These are phyloP conservation scores for Chrysolina americana DNA, from an alignment of 2,888 invertebrate genomes.

Conservation along the genomic window DNA sequence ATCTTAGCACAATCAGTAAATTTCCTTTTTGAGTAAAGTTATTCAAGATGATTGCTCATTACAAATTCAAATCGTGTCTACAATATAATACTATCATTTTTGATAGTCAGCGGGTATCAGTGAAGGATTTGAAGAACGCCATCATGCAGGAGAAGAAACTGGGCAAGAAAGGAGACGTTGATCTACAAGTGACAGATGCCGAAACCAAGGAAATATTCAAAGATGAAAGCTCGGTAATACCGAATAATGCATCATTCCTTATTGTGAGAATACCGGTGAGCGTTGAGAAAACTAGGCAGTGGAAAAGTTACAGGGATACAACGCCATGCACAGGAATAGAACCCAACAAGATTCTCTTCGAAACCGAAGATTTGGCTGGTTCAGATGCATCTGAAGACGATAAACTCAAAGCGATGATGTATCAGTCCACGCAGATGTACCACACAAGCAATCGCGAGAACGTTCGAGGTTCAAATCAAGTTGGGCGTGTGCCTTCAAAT, in stretches of 20 bases:
- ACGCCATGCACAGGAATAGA: constrained; percentile 66
- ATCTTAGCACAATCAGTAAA: no score
- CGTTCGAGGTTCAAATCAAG: background rate
- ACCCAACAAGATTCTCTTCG: constrained; percentile 72
- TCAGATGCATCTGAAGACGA: constrained; percentile 97
- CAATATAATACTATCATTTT: constrained; percentile 97
- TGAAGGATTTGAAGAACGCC: constrained; percentile 94
- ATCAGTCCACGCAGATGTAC: constrained; percentile 96
- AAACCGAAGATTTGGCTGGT: constrained; percentile 86
- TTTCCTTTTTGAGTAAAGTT: no score
- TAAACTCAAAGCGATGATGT: constrained; percentile 98
- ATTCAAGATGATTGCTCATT: constrained; percentile 96
- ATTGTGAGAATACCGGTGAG: constrained; percentile 93
- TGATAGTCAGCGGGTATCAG: constrained; percentile 96
- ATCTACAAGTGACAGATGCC: constrained; percentile 96
- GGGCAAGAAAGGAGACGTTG: constrained; percentile 94
- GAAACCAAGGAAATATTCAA: constrained; percentile 97
- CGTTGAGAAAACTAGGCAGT: constrained; percentile 78
- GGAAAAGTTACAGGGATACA: constrained; percentile 76
- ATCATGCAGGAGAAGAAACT: constrained; percentile 96
- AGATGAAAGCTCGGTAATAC: constrained; percentile 91
- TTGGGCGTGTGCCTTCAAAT: background rate
- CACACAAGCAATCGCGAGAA: constrained; percentile 87
- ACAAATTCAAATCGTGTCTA: constrained; percentile 97
- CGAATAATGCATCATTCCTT: constrained; percentile 96